These are phyloP conservation scores for Anguilla megastoma DNA, from an alignment of 2,797 vertebrate species.

Conservation along the genomic window DNA sequence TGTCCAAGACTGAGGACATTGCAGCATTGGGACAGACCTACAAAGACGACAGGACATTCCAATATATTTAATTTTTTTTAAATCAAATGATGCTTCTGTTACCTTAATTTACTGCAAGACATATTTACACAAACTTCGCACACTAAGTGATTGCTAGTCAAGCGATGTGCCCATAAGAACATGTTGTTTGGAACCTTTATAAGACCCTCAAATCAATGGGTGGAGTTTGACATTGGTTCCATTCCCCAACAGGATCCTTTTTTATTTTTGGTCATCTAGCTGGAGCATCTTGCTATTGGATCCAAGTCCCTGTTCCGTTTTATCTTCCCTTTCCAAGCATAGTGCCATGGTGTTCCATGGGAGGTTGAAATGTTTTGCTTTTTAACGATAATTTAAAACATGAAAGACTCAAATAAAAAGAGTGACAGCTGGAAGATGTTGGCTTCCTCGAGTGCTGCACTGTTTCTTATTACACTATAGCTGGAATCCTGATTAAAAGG, in stretches of 20 bases:
- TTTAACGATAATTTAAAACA: slow-evolving; percentile 58
- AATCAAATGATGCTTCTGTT: slow-evolving; percentile 7
- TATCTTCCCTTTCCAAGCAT: not conserved
- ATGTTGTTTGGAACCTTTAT: slow-evolving; percentile 22
- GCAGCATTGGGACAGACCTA: too few species aligned
- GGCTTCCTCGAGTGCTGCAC: slow-evolving; percentile 44
- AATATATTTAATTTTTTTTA: not conserved
- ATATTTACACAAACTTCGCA: slow-evolving; percentile 8
- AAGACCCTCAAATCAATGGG: not conserved
- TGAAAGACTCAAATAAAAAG: slow-evolving; percentile 48
- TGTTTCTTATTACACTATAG: slow-evolving; percentile 62
- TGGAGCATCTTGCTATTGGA: slow-evolving; percentile 2
- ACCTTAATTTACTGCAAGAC: slow-evolving; percentile 20
- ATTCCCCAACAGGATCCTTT: not conserved
- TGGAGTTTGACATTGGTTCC: slow-evolving; percentile 9
- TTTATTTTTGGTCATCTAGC: not conserved
- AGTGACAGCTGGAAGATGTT: slow-evolving; percentile 57
- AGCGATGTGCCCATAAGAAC: not conserved
- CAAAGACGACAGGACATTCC: too few species aligned
- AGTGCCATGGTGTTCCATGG: slow-evolving; percentile 41
- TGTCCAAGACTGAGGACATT: too few species aligned
- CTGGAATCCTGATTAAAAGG: slow-evolving; percentile 47
- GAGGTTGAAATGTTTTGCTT: slow-evolving; percentile 52
- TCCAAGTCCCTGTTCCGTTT: not conserved
- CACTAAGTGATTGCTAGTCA: slow-evolving; percentile 28